Base-by-base conservation (phyloP, 2,113 vertebrate species). In the Ochotona princeps region DNA sequence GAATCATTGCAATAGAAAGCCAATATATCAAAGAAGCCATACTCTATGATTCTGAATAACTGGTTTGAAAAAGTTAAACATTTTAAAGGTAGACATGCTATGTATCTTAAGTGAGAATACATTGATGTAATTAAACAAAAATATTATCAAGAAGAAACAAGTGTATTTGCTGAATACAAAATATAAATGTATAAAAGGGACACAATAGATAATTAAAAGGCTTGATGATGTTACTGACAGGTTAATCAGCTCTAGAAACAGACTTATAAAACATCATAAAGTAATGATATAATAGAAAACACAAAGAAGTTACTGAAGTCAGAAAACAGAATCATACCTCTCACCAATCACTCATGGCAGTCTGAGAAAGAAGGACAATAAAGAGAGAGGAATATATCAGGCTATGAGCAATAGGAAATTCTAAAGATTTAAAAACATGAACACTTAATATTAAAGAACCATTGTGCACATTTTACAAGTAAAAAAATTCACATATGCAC, bases 341-440 rank as follows among this genome's bases (percentile, higher is more conserved):
- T 49, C 54, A 51, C 23, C 0, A 76, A 32, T 28, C 2, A 79
- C 60, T 83, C 32, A 3, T 3, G 81, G 57, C 25, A 67, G 32
- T n/a, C 35, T 11, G 1, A 65, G 21, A 93, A 76, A 86, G 12
- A 79, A 83, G 25, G 9, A 21, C 79, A 91, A 82, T 7, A 15
- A 83, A 79, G 15, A 80, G 3, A 11, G 63, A 7, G 2, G 57
- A 73, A 63, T 23, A 76, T 6, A 72, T 90, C 74, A 67, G 83
- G 38, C 30, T 60, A 87, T 61, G 73, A 83, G 4, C 3, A 60
- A 74, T 17, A 15, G 6, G 8, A 30, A 89, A 57, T 73, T 66
- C 15, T 67, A 25, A 83, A 21, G 15, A 49, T 70, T 90, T 87
- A 75, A 78, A 95, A 73, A 70, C 57, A 72, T 66, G 1, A 90